Base-by-base conservation (phyloP, 2,888 invertebrate genomes). In the Zele albiditarsus region DNA sequence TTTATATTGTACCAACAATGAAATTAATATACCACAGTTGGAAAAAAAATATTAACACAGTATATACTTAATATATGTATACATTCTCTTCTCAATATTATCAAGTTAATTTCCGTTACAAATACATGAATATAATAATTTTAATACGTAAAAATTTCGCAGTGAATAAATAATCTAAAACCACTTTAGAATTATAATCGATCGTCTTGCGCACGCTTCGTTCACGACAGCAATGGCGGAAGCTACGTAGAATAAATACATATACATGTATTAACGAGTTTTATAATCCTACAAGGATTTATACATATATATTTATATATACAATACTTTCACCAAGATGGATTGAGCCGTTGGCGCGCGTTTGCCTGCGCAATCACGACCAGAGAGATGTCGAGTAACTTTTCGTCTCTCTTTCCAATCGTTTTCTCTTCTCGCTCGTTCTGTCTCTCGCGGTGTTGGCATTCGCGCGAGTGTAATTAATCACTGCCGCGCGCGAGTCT, bases 391-490 rank as follows among this genome's bases (percentile, higher is more conserved):
- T 69, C 75, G 71, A 67, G 69, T 20, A 63, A 31, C 49, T 57
- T 71, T 58, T 28, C 33, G 31, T 58, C 68, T n/a, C 31, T 71
- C 72, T 38, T 38, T 38, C 38, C 23, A 38, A 38, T 38, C 23
- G 4, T 25, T 16, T 14, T 12, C 12, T 23, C 20, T 12, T 16
- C 38, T 65, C 38, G 65, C 23, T 53, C n/a, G 6, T n/a, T 49
- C 70, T 70, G 60, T 42, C 69, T 68, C 58, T 57, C 28, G 75
- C 79, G 77, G 76, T 33, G 66, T 63, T 75, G 78, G 68, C 53
- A 73, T 73, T 75, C 78, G 82, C 81, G 81, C 80, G 81, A 81
- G 80, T 75, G 76, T 80, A 80, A 83, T 83, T 83, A 83, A 83
- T 82, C 83, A 82, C 77, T 60, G 70, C 72, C 69, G 75, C 77